Conservation (phyloP, 2,888 invertebrate genomes). For the Andrena haemorrhoa region DNA sequence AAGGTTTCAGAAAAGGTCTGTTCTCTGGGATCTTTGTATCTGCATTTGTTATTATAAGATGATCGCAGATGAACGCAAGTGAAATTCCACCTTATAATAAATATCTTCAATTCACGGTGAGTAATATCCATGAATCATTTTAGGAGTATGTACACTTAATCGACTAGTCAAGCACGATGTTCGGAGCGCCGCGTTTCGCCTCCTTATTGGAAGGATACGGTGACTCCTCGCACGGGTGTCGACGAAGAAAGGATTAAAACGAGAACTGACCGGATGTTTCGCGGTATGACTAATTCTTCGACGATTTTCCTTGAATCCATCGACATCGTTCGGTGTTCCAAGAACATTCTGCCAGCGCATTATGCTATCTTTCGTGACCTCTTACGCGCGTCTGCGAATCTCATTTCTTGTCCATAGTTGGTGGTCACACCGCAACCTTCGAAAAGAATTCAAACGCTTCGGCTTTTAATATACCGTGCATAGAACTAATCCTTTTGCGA, state of each 20-base stretch:
- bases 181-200: conserved; percentile 6
- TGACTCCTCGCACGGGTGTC: conserved; percentile 5
- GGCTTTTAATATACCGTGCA: not conserved
- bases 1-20: too few species aligned
- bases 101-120: conserved; percentile 2
- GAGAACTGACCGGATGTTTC: conserved; percentile 35
- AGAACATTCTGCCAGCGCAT: conserved; percentile 57
- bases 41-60: not conserved
- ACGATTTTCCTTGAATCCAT: conserved; percentile 60
- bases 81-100: conserved; percentile 5
- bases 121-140: conserved; percentile 41
- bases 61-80: not conserved
- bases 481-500: not conserved
- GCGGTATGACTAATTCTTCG: conserved; percentile 52
- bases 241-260: conserved; percentile 28
- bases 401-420: conserved; percentile 28
- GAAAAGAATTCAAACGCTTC: not conserved
- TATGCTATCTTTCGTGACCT: conserved; percentile 50
- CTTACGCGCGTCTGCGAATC: conserved; percentile 30
- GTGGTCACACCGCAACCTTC: not conserved
- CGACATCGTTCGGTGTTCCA: conserved; percentile 47
- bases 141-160: not conserved
- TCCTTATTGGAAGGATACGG: conserved; percentile 7
- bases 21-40: too few species aligned
- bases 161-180: not conserved